A percentile compares a stretch with the other conserved stretches of the same genome.
Evolutionary conservation across 2,113 vertebrate species (phyloP).

Genomic region (Hymenochirus boettgeri): DNA sequence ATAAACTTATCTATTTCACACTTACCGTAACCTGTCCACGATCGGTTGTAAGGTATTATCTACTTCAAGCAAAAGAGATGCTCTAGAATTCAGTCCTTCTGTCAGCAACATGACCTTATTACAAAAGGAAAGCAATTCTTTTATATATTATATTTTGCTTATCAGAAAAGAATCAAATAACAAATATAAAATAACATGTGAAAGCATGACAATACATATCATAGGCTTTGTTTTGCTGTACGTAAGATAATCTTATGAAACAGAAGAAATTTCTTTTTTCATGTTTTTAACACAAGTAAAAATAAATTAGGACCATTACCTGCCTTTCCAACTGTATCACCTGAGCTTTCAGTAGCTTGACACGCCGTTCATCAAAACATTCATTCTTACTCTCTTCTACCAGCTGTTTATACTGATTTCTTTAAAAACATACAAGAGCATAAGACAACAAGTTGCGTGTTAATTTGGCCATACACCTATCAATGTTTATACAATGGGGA

Average conservation of each 20-base stretch:
- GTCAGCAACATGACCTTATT: constrained; percentile 51
- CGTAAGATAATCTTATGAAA: not conserved
- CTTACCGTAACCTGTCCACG: constrained; percentile 49
- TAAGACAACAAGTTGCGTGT: no score
- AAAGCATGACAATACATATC: no score
- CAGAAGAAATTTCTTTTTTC: not conserved
- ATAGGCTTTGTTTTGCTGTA: no score
- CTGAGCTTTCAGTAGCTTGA: constrained; percentile 54
- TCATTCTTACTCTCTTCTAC: constrained; percentile 55
- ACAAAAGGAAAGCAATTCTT: no score
- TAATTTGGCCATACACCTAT: no score
- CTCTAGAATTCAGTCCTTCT: constrained; percentile 49
- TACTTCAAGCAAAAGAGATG: constrained; percentile 48
- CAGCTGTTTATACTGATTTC: constrained; percentile 53
- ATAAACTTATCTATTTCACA: no score
- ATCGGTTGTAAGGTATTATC: constrained; percentile 48
- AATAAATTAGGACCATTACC: no score
- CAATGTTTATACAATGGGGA: no score
- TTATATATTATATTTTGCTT: no score
- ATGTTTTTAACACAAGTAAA: no score
- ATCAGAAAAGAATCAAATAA: no score
- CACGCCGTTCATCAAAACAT: constrained; percentile 57
- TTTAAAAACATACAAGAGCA: constrained; percentile 47
- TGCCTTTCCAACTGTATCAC: constrained; percentile 53
- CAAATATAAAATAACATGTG: no score